phyloP scores from a whole-genome alignment of 2,888 invertebrate species.

The Machimus atricapillus region DNA sequence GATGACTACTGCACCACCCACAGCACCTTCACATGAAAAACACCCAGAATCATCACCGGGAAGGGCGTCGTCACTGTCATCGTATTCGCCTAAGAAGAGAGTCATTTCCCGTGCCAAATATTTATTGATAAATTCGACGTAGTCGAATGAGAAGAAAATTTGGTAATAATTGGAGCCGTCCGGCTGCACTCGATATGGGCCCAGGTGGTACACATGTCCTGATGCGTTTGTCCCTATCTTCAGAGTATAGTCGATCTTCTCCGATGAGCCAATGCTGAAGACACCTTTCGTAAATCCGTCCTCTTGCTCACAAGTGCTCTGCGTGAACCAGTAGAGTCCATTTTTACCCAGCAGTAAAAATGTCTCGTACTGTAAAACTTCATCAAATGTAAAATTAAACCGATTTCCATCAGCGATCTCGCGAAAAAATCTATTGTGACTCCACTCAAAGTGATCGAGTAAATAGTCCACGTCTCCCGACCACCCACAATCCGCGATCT shows the following conservation, averaged over 20 bases:
- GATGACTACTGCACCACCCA: background rate
- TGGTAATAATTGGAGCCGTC: conserved; percentile 2
- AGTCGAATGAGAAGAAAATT: background rate
- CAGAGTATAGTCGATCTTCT: background rate
- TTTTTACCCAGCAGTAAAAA: background rate
- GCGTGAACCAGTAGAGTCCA: conserved; percentile 17
- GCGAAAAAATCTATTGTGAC: background rate
- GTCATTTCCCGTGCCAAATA: background rate
- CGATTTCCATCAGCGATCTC: background rate
- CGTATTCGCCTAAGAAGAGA: background rate
- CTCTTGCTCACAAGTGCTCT: background rate
- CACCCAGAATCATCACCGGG: background rate
- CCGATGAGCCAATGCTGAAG: background rate
- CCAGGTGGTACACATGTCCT: background rate
- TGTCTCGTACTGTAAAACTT: background rate
- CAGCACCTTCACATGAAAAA: background rate
- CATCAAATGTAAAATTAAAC: conserved; percentile 2
- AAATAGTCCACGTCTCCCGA: background rate
- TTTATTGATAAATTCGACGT: background rate
- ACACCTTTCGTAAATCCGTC: conserved; percentile 4
- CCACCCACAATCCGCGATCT: background rate
- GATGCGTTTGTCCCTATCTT: background rate
- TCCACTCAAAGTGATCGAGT: background rate
- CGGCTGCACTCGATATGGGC: background rate
- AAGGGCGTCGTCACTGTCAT: background rate